Evolutionary conservation across 2,888 invertebrate species (phyloP).

Genomic region (Strigamia maritima): DNA sequence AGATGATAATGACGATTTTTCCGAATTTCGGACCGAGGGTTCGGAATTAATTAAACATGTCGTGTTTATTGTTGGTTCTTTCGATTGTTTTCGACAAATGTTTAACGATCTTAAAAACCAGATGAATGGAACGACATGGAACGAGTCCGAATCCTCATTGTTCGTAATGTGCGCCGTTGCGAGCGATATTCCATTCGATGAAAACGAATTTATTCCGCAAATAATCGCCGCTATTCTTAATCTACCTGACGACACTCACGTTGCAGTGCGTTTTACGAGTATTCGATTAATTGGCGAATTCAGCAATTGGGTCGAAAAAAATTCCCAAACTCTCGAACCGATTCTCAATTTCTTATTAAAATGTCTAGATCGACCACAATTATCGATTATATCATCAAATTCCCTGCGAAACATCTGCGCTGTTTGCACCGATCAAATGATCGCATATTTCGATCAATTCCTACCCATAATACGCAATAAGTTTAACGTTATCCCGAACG

Average conservation of each 20-base stretch:
- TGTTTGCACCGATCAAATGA: conserved; percentile 75
- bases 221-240: conserved; percentile 86
- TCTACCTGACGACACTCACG: conserved; percentile 75
- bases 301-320: conserved; percentile 90
- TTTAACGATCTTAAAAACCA: conserved; percentile 61
- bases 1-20: conserved; percentile 80
- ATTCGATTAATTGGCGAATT: conserved; percentile 82
- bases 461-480: conserved; percentile 68
- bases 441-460: conserved; percentile 67
- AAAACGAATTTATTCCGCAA: conserved; percentile 87
- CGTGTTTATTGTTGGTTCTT: conserved; percentile 91
- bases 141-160: conserved; percentile 86
- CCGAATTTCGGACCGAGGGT: conserved; percentile 77
- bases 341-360: conserved; percentile 74
- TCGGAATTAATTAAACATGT: conserved; percentile 94
- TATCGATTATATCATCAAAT: conserved; percentile 75
- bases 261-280: conserved; percentile 84
- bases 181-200: conserved; percentile 87
- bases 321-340: conserved; percentile 75
- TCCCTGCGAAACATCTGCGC: conserved; percentile 82
- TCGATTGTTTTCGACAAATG: conserved; percentile 76
- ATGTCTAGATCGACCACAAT: conserved; percentile 68
- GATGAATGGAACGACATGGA: conserved; percentile 74
- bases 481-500: too few relatives aligned
- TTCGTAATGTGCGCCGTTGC: conserved; percentile 94